phyloP scores from a whole-genome alignment of 2,888 invertebrate genomes.

The Epinotia bilunana region DNA sequence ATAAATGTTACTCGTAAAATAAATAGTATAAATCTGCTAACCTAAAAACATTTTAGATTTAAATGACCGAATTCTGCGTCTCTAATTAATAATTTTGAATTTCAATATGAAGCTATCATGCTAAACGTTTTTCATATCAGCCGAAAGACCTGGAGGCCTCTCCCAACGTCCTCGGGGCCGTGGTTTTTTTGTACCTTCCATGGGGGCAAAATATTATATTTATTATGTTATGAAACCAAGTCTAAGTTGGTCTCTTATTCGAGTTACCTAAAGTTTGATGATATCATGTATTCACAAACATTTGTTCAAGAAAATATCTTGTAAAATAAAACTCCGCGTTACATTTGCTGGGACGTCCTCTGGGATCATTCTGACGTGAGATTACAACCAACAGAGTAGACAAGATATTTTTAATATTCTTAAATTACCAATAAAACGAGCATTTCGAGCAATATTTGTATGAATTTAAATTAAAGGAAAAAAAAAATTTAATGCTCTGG shows the following conservation, averaged over 20 bases:
- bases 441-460: no score
- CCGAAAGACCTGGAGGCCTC: no score
- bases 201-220: background rate
- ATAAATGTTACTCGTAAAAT: background rate
- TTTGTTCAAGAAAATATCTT: background rate
- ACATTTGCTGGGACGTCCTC: background rate
- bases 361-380: constrained; percentile 4
- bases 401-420: background rate
- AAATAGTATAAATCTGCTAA: background rate
- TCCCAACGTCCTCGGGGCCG: no score
- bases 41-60: background rate
- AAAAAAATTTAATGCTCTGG: no score
- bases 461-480: no score
- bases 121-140: no score
- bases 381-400: background rate
- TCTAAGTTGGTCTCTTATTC: background rate
- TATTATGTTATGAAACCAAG: background rate
- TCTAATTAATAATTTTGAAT: no score
- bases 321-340: constrained; percentile 7
- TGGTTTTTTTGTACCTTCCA: no score
- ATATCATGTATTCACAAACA: background rate
- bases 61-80: background rate
- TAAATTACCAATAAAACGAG: no score
- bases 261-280: background rate
- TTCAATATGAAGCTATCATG: no score